Evolutionary conservation across 2,797 vertebrate genomes (phyloP), one percentile per base, ranked within the genome.

Genomic region (Craterocephalus amniculus): DNA sequence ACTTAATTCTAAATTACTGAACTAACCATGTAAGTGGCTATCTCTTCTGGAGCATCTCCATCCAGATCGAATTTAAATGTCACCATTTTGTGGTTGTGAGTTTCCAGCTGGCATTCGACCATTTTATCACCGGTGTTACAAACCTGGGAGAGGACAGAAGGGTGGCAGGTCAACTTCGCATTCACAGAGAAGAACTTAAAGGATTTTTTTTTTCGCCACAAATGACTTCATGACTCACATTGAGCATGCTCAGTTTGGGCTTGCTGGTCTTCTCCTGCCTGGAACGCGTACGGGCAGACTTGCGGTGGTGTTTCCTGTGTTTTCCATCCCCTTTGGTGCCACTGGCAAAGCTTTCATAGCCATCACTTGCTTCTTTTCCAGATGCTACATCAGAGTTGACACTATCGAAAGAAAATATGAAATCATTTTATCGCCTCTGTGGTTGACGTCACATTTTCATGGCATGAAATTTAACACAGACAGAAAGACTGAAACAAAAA

Each of bases 41-140:
- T 99, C 89, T 99, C 98, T 49, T 99, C 98, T 0, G 98, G 98
- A 0, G 96, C 98, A 0, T 99, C 98, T 34, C 98, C 97, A 14
- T 99, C 98, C 85, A 99, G 91, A 82, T 99, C 98, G 68, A 99
- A 99, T 88, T 99, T 99, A 87, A 99, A 99, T 0, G 98, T 99
- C 87, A 99, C 98, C 97, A 97, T 99, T 93, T 99, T 99, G 93
- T 99, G 98, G 88, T 99, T 99, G 89, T 99, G 98, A 7, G 98
- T 99, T 84, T 99, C 98, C 63, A 99, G 93, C 84, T 99, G 98
- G 77, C 98, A 99, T 88, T 99, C 98, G 22, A 99, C 98, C 97
- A 99, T 99, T 93, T 99, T 99, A 91, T 99, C 98, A 0, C 98
- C 98, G 0, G 96, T 91, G 81, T 92, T 91, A 59, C 85, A 89